A percentile compares a stretch with the other conserved stretches of the same genome.
phyloP scores from a whole-genome alignment of 2,888 invertebrate species.

The Lepetodrilus schrolli region DNA sequence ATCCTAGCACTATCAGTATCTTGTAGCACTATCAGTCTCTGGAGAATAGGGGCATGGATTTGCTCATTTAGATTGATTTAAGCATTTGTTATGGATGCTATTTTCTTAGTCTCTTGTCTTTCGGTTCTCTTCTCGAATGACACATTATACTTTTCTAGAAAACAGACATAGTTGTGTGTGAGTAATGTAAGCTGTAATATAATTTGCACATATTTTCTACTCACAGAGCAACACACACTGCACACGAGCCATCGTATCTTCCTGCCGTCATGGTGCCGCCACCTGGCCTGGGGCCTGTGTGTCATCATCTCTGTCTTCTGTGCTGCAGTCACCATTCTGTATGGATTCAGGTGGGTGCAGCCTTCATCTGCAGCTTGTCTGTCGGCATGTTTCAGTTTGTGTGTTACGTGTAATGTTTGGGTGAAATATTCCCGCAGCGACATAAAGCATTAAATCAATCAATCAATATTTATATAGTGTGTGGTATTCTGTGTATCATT shows the following conservation, averaged over 20 bases:
- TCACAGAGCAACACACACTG: not conserved
- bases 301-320: constrained; percentile 55
- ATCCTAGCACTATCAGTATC: too few species aligned
- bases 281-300: constrained; percentile 69
- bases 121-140: too few species aligned
- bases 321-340: constrained; percentile 66
- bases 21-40: too few species aligned
- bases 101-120: too few species aligned
- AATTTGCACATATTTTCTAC: too few species aligned
- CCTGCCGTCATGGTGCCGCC: constrained; percentile 68
- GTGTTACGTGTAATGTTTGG: not conserved
- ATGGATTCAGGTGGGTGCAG: constrained; percentile 64
- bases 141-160: too few species aligned
- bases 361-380: not conserved
- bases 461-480: not conserved
- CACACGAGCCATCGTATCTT: constrained; percentile 43
- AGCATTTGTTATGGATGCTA: too few species aligned
- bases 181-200: too few species aligned
- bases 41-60: too few species aligned
- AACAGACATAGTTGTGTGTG: too few species aligned
- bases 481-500: not conserved
- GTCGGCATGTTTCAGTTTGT: not conserved
- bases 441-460: not conserved
- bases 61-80: too few species aligned
- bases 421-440: not conserved